Conservation (phyloP, 2,797 vertebrate species). For the Fundulus diaphanus region DNA sequence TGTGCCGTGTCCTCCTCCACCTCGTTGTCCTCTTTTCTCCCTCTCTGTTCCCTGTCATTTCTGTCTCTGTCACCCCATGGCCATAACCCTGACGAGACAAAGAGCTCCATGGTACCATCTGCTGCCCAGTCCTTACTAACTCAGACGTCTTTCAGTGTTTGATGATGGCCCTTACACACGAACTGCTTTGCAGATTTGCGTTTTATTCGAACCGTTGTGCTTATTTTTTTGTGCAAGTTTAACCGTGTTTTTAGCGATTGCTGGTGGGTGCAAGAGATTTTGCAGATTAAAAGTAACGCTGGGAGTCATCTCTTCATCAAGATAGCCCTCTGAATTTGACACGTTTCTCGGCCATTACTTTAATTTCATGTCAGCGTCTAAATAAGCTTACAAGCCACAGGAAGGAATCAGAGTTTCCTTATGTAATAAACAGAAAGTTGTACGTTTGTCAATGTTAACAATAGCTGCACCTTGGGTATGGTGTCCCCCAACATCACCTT, state of each 20-base stretch:
- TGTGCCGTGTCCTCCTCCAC: constrained; percentile 34
- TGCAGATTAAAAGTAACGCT: not conserved
- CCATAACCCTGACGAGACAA: constrained; percentile 51
- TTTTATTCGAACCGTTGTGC: not conserved
- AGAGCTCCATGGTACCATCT: constrained; percentile 58
- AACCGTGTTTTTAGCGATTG: not conserved
- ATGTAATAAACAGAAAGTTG: constrained; percentile 26
- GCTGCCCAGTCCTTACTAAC: constrained; percentile 50
- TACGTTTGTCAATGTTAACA: constrained; percentile 57
- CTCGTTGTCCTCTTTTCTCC: constrained; percentile 32
- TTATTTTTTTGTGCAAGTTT: constrained; percentile 27
- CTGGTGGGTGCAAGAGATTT: not conserved
- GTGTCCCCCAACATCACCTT: constrained; percentile 47
- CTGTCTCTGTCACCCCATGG: constrained; percentile 42
- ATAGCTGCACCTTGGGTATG: constrained; percentile 27
- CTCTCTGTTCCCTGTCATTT: constrained; percentile 21
- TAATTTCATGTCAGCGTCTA: constrained; percentile 26
- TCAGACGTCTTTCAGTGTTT: constrained; percentile 49
- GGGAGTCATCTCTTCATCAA: not conserved
- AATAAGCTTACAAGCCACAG: constrained; percentile 16
- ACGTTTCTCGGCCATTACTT: not conserved
- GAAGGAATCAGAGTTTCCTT: not conserved
- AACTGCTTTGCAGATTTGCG: constrained; percentile 32
- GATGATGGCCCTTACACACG: constrained; percentile 31
- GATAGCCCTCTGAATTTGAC: constrained; percentile 2